These are phyloP conservation scores for Ochlodes sylvanus DNA, from an alignment of 2,888 invertebrate genomes.

Conservation along the genomic window DNA sequence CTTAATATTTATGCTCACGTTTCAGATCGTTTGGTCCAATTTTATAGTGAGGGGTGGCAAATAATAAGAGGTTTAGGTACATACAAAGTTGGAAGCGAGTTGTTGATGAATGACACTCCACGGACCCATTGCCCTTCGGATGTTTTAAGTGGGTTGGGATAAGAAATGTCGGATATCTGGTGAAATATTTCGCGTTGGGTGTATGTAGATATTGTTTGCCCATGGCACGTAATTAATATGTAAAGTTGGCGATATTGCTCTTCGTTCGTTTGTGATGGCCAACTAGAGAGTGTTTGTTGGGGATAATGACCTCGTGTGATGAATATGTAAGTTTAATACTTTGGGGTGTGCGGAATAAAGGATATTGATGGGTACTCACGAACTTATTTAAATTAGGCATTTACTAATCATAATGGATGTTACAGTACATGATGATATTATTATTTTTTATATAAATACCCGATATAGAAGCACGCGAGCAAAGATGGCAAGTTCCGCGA, in stretches of 20 bases:
- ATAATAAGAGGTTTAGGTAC: conserved; percentile 80
- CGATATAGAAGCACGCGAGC: no score
- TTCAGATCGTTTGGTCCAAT: conserved; percentile 73
- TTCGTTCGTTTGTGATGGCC: conserved; percentile 44
- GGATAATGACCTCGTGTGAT: conserved; percentile 45
- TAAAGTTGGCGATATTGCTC: conserved; percentile 55
- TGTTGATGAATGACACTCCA: conserved; percentile 84
- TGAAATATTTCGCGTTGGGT: conserved; percentile 72
- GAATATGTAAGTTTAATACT: conserved; percentile 45
- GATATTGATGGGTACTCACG: conserved; percentile 28
- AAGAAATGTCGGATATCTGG: conserved; percentile 81
- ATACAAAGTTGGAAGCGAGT: conserved; percentile 78
- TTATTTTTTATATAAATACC: no score
- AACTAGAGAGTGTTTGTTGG: conserved; percentile 53
- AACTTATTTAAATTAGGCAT: neutral
- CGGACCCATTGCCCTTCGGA: conserved; percentile 84
- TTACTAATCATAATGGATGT: no score
- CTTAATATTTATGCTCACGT: conserved; percentile 43
- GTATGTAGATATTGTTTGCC: conserved; percentile 52
- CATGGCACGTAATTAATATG: conserved; percentile 66
- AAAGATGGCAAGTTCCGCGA: no score
- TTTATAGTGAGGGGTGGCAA: conserved; percentile 81
- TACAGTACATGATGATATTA: no score
- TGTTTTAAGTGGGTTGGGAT: conserved; percentile 82
- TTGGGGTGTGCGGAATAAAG: conserved; percentile 12